Evolutionary conservation across 1,140 invertebrate genomes (phyloP).

Genomic region (Vanessa atalanta): DNA sequence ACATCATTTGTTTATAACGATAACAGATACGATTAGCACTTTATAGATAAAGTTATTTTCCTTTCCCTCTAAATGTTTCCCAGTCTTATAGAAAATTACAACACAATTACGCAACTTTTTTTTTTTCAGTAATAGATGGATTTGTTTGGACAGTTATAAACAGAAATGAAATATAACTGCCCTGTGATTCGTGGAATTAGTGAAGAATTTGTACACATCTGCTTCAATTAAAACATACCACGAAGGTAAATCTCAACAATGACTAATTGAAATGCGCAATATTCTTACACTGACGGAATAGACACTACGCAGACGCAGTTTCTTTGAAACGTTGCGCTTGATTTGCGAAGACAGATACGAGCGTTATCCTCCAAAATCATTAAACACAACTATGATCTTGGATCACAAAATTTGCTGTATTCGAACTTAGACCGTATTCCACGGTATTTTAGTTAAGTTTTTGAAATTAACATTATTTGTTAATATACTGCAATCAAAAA

Average conservation of each 20-base stretch:
- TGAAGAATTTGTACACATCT: slow-evolving; percentile 4
- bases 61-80: no score
- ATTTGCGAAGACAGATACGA: slow-evolving; percentile 50
- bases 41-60: no score
- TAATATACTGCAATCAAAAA: slow-evolving; percentile 37
- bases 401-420: not conserved
- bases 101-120: not conserved
- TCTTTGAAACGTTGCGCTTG: slow-evolving; percentile 44
- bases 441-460: slow-evolving; percentile 5
- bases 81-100: not conserved
- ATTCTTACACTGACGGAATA: slow-evolving; percentile 35
- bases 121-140: not conserved
- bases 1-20: no score
- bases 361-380: slow-evolving; percentile 44
- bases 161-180: not conserved
- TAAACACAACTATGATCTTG: slow-evolving; percentile 38
- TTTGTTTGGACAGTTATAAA: not conserved
- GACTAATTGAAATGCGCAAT: slow-evolving; percentile 31
- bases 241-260: slow-evolving; percentile 23
- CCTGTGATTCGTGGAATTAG: not conserved
- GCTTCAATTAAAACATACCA: slow-evolving; percentile 17
- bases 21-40: no score
- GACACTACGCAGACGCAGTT: slow-evolving; percentile 48
- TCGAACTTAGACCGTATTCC: slow-evolving; percentile 28
- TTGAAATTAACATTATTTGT: slow-evolving; percentile 6